Evolutionary conservation across 2,888 invertebrate species (phyloP).

Genomic region (Galerucella calmariensis): DNA sequence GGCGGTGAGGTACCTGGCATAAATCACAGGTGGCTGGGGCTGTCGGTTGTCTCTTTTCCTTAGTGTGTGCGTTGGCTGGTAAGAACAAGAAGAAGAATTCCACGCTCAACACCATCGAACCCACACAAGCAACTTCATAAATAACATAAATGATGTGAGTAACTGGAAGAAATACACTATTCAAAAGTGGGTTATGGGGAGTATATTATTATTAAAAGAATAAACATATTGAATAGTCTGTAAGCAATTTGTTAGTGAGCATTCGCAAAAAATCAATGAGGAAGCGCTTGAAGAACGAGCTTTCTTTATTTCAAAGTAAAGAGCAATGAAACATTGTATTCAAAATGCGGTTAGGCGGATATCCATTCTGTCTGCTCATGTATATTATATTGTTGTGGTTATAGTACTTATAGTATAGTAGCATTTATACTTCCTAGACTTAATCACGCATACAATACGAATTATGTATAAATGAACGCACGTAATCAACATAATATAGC

Average conservation of each 20-base stretch:
- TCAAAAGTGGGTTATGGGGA: background rate
- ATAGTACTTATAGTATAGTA: background rate
- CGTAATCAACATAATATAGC: constrained; percentile 4
- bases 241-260: too few species aligned
- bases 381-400: background rate
- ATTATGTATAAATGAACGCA: constrained; percentile 1
- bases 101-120: constrained; percentile 52
- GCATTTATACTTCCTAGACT: background rate
- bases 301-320: background rate
- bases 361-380: background rate
- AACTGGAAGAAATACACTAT: constrained; percentile 17
- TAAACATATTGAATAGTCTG: too few species aligned
- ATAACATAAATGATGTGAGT: constrained; percentile 44
- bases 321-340: background rate
- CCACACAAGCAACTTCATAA: constrained; percentile 57
- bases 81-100: constrained; percentile 53
- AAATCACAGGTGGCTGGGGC: constrained; percentile 21
- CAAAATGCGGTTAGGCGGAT: background rate
- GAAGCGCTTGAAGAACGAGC: too few species aligned
- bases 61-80: constrained; percentile 45
- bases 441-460: constrained; percentile 1
- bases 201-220: background rate
- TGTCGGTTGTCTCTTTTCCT: constrained; percentile 34
- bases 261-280: too few species aligned
- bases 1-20: constrained; percentile 17